A percentile compares a stretch with the other conserved stretches of the same genome.
Evolutionary conservation across 2,797 vertebrate species (phyloP).

Genomic region (Dendrocincla tyrannina): DNA sequence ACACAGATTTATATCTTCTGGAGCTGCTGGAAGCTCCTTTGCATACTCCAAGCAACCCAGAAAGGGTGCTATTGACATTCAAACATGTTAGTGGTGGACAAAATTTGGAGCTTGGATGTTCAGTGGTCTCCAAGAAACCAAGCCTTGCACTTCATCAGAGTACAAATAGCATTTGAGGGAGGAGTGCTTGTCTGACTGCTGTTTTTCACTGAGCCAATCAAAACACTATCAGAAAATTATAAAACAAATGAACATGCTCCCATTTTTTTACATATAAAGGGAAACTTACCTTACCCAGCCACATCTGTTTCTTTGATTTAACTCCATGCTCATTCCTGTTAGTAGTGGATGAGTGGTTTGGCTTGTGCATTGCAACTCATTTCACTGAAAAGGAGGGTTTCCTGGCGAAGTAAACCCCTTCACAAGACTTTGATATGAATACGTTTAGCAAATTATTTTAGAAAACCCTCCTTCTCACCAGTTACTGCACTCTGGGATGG

Average conservation of each 20-base stretch:
- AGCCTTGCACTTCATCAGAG: neutral
- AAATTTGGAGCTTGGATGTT: constrained; percentile 29
- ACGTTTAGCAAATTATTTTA: neutral
- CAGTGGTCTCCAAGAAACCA: neutral
- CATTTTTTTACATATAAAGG: neutral
- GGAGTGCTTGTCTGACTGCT: constrained; percentile 18
- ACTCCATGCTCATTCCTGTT: neutral
- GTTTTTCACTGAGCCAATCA: constrained; percentile 5
- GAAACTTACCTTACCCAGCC: constrained; percentile 11
- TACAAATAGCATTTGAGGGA: neutral
- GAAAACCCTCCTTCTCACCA: neutral
- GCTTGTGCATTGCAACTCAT: neutral
- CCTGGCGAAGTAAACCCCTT: neutral
- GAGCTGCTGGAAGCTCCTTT: neutral
- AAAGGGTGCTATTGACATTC: neutral
- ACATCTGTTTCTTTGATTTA: constrained; percentile 37
- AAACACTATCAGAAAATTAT: constrained; percentile 15
- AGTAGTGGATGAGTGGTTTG: neutral
- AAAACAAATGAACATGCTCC: neutral
- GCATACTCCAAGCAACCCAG: neutral
- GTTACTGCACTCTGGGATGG: neutral
- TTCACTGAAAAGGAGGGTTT: neutral
- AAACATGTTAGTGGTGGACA: neutral
- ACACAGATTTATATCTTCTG: neutral
- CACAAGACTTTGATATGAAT: neutral